Evolutionary conservation across 2,888 invertebrate genomes (phyloP), one percentile per base, ranked within the genome.

Genomic region (Norana najaformis): DNA sequence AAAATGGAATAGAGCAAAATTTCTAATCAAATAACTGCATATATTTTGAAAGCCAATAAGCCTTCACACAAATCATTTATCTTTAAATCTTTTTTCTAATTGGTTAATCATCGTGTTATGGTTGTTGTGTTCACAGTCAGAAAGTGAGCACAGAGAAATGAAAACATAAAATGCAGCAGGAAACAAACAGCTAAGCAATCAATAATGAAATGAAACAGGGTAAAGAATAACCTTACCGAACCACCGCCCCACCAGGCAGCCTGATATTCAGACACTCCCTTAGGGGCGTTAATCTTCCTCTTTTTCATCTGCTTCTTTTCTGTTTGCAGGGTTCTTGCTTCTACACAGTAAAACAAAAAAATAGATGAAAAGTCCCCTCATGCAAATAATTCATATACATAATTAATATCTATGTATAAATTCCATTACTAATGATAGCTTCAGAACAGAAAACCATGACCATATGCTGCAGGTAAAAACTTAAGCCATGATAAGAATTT

Each of bases 251-350:
- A 96, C 96, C 96, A 96, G 88, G 98, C 97, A 5, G 99, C 98
- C 95, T 99, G 99, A 95, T 99, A 99, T 90, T 97, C 97, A 6
- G 99, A 99, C 95, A 98, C 98, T 41, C 99, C 99, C 95, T 98
- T 98, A 0, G 98, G 98, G 20, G 98, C 97, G 14, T 96, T 95
- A 93, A 97, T 97, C 35, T 96, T 96, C 89, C 95, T 96, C 93
- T 96, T 96, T 82, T 88, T 89, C 39, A 88, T 89, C 53, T 41
- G 20, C 38, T 85, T 85, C 36, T 85, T 85, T 85, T n/a, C 85
- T 85, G 35, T 30, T 85, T 85, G 35, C 0, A 6, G 30, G 1
- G 23, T 85, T 36, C 36, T 36, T n/a, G 34, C 36, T n/a, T 85
- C 85, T 85, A 53, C 53, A 53, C 53, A 53, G 18, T 23, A 85